Percentiles rank a stretch among this genome's conserved stretches.
Conservation (phyloP, 2,113 vertebrate genomes). For the Columbina picui region DNA sequence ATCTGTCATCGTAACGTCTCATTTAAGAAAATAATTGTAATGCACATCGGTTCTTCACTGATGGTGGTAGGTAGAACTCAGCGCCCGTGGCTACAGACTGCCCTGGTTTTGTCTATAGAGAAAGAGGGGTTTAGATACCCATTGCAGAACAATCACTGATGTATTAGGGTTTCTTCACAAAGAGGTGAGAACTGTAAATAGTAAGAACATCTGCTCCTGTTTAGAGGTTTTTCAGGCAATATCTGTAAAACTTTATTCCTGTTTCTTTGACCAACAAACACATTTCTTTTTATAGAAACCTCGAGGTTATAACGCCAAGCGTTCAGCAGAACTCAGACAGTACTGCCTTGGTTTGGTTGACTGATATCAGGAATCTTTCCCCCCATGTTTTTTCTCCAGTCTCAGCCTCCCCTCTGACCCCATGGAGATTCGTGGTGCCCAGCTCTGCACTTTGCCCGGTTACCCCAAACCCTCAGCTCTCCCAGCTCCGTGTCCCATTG, state of each 20-base stretch:
- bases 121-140: not conserved
- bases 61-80: not conserved
- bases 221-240: not conserved
- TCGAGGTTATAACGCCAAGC: not conserved
- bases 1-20: not conserved
- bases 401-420: not conserved
- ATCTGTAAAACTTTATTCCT: not conserved
- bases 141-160: not conserved
- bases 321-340: not conserved
- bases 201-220: fast-evolving
- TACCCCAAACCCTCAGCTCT: not conserved
- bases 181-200: not conserved
- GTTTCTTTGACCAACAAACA: not conserved
- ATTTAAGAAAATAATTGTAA: not conserved
- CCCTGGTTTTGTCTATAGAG: not conserved
- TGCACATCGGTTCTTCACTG: not conserved
- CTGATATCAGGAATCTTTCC: not conserved
- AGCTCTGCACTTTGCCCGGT: not conserved
- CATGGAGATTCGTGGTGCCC: not conserved
- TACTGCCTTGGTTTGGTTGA: not conserved
- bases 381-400: not conserved
- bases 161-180: not conserved
- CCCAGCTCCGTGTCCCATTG: not conserved
- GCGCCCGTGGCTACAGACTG: not conserved
- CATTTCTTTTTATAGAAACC: not conserved